Percentiles rank a stretch among this genome's conserved stretches.
Evolutionary conservation across 2,113 vertebrate species (phyloP).

Genomic region (Esox niger): DNA sequence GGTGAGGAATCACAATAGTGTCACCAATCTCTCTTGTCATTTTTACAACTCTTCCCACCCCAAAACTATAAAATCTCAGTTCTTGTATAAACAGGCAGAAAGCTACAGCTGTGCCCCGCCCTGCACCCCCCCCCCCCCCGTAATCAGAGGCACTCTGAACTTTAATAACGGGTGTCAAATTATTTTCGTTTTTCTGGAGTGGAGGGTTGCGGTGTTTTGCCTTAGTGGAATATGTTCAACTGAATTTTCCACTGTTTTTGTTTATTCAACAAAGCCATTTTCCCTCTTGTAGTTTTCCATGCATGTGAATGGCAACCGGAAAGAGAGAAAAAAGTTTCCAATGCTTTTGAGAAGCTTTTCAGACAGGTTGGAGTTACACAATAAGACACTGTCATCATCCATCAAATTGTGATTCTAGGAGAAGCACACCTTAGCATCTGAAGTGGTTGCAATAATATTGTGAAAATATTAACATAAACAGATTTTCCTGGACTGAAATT

Average conservation of each 20-base stretch:
- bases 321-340: constrained; percentile 44
- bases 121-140: too few species aligned
- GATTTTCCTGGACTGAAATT: not conserved
- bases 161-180: constrained; percentile 58
- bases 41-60: too few species aligned
- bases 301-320: constrained; percentile 50
- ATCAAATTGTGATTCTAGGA: not conserved
- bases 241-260: constrained; percentile 71
- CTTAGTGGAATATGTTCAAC: constrained; percentile 60
- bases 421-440: not conserved
- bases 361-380: not conserved
- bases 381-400: not conserved
- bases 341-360: constrained; percentile 23
- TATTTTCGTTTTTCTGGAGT: constrained; percentile 25
- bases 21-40: too few species aligned
- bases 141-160: too few species aligned
- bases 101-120: too few species aligned
- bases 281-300: constrained; percentile 63
- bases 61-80: too few species aligned
- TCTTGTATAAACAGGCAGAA: too few species aligned
- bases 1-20: too few species aligned
- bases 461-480: not conserved
- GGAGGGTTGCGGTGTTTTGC: constrained; percentile 30
- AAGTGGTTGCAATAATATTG: not conserved
- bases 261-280: constrained; percentile 61